Base-by-base conservation (phyloP, 23 tunicate genomes). In the Diplosoma virens region DNA sequence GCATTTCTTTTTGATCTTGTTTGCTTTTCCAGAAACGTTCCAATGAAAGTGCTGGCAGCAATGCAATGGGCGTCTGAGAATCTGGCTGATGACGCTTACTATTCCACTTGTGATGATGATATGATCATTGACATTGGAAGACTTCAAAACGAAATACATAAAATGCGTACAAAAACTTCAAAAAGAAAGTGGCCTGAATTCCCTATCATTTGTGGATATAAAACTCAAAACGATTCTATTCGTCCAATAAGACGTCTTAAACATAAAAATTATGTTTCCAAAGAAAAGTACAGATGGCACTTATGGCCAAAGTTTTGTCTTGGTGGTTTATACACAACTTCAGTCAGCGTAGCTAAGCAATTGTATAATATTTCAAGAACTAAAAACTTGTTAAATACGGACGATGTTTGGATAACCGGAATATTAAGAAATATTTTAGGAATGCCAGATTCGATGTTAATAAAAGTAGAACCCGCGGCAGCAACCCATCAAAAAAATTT, bases 241-340 rank as follows among this genome's bases (percentile, higher is more conserved):
- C 50, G 36, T 67, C 78, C 78, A 30, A 48, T 47, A 23, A 33
- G 78, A 3, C 35, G 25, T 3, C 20, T 3, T 25, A 26, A 48
- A 26, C 9, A 72, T 22, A 72, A 72, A 48, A 72, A 72, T 27
- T 73, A 24, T 45, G 47, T 82, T 30, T 56, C 73, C 16, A 47
- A 45, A 50, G 47, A 75, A 24, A 28, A 63, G 27, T 82, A 82
- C 32, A 9, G 59, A 2, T 32, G 65, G 47, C 32, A 30, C 3
- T 5, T 33, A 4, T 82, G 66, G 45, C 87, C 87, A 16, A 63
- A 68, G 29, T 82, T 61, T 63, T 82, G 87, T 48, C 81, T 76
- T 45, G 87, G 87, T 1, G 87, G 87, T 14, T 61, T 82, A 75
- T 82, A 82, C 81, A 82, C 87, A 28, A 82, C 78, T 33, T 54